Evolutionary conservation across 2,888 invertebrate species (phyloP).

Genomic region (Lypha dubia): DNA sequence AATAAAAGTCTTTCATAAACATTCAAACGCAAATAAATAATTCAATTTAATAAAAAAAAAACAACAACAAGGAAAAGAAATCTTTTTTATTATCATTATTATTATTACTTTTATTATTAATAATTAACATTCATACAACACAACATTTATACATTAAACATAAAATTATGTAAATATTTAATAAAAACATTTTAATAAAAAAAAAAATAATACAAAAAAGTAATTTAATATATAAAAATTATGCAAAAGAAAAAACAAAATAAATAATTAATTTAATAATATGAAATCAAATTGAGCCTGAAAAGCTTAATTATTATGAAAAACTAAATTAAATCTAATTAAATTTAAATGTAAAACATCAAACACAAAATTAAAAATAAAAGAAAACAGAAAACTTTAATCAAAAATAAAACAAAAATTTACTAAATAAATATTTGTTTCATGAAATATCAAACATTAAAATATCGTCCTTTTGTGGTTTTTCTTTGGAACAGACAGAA

Average conservation of each 20-base stretch:
- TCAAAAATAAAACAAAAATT: constrained; percentile 71
- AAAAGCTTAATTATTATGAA: constrained; percentile 58
- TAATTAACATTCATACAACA: constrained; percentile 27
- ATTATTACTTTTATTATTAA: too few species aligned
- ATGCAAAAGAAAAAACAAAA: constrained; percentile 28
- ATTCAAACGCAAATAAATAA: constrained; percentile 16
- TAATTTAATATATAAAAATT: constrained; percentile 7
- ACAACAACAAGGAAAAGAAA: constrained; percentile 1
- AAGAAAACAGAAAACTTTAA: constrained; percentile 62
- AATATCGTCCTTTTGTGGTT: neutral
- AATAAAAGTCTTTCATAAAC: constrained; percentile 55
- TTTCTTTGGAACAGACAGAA: neutral
- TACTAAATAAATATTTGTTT: constrained; percentile 72
- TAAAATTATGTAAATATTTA: constrained; percentile 65
- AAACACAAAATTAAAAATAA: constrained; percentile 42
- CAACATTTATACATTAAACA: constrained; percentile 28
- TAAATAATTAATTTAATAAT: constrained; percentile 38
- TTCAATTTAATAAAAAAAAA: constrained; percentile 24
- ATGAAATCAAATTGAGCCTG: constrained; percentile 60
- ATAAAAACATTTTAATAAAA: constrained; percentile 27
- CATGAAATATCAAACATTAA: constrained; percentile 47
- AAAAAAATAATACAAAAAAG: constrained; percentile 17
- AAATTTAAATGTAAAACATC: constrained; percentile 52
- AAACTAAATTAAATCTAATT: constrained; percentile 4
- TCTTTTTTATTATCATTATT: constrained; percentile 38